Evolutionary conservation across 2,113 vertebrate species (phyloP), one percentile per base, ranked within the genome.

Genomic region (Mirza zaza): DNA sequence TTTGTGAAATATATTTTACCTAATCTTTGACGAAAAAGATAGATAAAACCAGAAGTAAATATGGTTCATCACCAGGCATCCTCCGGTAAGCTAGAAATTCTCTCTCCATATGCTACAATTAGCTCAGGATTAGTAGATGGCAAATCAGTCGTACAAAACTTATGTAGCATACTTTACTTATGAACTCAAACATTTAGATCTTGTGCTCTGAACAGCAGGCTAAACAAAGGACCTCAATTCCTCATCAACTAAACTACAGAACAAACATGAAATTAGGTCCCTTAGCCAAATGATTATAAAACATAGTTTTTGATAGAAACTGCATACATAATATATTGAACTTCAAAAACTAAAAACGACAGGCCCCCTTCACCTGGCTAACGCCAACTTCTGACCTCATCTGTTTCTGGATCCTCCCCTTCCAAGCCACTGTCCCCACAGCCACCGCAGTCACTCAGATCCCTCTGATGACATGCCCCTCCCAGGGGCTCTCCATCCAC

Each of bases 401-500:
- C 65, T 42, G 67, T 20, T 48, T 39, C 77, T 12, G 8, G 9
- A 5, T n/a, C 32, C 39, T 42, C 25, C 57, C 82, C 32, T 76
- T 77, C 34, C 10, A 2, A 36, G 32, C 25, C 50, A 5, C 10
- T 0, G 11, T 6, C 18, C 48, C 21, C 82, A 3, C 36, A 5
- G 32, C 55, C 45, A 8, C 12, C 0, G 29, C 12, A 50, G 65
- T 12, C 45, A 20, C 52, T n/a, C 57, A 7, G 17, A 57, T 6
- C 45, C 36, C 20, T 2, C 1, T 18, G 9, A 20, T 4, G 34
- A 42, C 29, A 34, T 17, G 4, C 18, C 34, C 20, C 21, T 20
- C 27, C 45, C 7, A 1, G 5, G 25, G 65, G 34, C 32, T 23
- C 9, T 3, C 27, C 6, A 45, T 32, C 17, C 2, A 1, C 13